Conservation (phyloP, 2,888 invertebrate species). For the Lepidochrysops patricia region DNA sequence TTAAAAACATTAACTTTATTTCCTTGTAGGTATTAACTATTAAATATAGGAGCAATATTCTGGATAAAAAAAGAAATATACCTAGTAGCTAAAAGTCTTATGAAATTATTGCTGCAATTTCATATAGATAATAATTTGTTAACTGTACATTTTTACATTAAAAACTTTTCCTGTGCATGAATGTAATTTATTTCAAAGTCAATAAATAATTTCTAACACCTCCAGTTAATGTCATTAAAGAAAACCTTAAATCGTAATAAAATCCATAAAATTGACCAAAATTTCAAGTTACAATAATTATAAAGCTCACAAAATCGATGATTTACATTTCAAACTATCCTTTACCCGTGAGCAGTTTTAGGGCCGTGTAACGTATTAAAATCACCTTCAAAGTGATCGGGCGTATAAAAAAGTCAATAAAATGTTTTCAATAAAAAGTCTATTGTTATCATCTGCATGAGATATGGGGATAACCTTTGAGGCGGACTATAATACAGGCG, state of each 20-base stretch:
- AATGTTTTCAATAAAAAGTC: slow-evolving; percentile 64
- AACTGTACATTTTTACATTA: too few species aligned
- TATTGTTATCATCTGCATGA: slow-evolving; percentile 63
- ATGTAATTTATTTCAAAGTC: background rate
- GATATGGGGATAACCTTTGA: slow-evolving; percentile 65
- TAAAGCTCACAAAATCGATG: slow-evolving; percentile 20
- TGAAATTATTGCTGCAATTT: too few species aligned
- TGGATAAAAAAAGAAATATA: too few species aligned
- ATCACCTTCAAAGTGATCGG: slow-evolving; percentile 24
- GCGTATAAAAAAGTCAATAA: slow-evolving; percentile 13
- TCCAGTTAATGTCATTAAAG: background rate
- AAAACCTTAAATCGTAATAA: background rate
- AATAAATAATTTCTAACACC: background rate
- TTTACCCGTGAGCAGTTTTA: slow-evolving; percentile 21
- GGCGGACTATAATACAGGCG: slow-evolving; percentile 68
- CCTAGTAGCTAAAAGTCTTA: too few species aligned
- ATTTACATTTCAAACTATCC: slow-evolving; percentile 15
- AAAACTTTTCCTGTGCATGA: background rate
- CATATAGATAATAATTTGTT: too few species aligned
- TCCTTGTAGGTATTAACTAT: too few species aligned
- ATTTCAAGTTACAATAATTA: slow-evolving; percentile 1
- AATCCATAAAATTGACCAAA: background rate
- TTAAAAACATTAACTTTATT: too few species aligned
- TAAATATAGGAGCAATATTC: too few species aligned
- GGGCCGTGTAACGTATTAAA: slow-evolving; percentile 30